Percentiles rank a stretch among this genome's conserved stretches.
These are phyloP conservation scores for Coelinius sp. DNA, from an alignment of 2,888 invertebrate genomes.

Conservation along the genomic window DNA sequence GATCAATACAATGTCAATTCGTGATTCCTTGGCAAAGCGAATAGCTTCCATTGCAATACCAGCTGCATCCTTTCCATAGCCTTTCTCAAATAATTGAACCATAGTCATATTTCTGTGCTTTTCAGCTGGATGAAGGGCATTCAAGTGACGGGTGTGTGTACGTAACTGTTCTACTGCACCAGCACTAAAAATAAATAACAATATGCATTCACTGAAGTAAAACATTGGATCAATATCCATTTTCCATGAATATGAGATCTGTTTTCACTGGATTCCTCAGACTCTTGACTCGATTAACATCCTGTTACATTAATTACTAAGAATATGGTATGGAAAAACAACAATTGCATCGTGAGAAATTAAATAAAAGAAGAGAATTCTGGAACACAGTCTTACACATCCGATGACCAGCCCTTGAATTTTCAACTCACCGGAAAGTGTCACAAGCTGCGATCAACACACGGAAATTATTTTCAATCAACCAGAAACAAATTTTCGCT, in stretches of 20 bases:
- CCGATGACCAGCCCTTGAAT: too few relatives aligned
- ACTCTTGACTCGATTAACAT: too few relatives aligned
- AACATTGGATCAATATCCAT: too few relatives aligned
- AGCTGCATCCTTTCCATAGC: conserved; percentile 99
- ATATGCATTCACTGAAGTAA: too few relatives aligned
- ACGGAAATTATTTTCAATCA: conserved; percentile 95
- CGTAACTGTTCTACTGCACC: conserved; percentile 98
- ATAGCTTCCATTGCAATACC: conserved; percentile 99
- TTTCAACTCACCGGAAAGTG: conserved; percentile 79
- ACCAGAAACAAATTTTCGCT: conserved; percentile 99
- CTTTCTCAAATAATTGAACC: conserved; percentile 98
- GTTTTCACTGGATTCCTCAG: too few relatives aligned
- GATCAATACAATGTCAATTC: conserved; percentile 93
- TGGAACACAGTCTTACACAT: too few relatives aligned
- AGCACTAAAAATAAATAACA: conserved; percentile 76
- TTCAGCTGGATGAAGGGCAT: conserved; percentile 90
- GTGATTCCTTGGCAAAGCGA: conserved; percentile 85
- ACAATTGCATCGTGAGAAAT: too few relatives aligned
- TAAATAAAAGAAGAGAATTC: too few relatives aligned
- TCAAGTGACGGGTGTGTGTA: conserved; percentile 93
- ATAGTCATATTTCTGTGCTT: conserved; percentile 81
- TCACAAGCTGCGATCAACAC: conserved; percentile 99
- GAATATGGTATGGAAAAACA: too few relatives aligned
- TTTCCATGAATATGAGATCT: too few relatives aligned
- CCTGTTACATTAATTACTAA: too few relatives aligned